Conservation (phyloP, 2,113 vertebrate genomes). For the Regulus satrapa region DNA sequence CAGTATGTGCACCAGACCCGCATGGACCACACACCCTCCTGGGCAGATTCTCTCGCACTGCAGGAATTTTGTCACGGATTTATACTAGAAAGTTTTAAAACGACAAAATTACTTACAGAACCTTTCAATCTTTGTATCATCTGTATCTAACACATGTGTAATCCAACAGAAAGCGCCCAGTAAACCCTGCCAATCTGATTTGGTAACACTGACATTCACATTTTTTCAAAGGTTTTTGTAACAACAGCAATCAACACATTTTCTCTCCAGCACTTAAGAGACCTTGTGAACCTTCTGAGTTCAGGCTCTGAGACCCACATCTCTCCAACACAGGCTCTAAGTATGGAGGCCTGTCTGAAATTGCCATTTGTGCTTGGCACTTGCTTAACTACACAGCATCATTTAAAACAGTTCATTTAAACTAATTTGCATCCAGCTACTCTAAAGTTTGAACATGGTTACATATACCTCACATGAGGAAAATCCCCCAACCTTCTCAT, state of each 20-base stretch:
- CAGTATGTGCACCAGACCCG: accelerated
- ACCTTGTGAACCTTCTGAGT: too few species aligned
- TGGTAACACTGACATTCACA: not conserved
- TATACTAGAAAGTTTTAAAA: not conserved
- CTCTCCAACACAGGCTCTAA: not conserved
- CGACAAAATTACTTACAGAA: not conserved
- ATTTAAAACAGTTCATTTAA: not conserved
- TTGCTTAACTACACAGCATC: not conserved
- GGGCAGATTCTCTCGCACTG: not conserved
- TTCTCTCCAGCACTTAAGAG: not conserved
- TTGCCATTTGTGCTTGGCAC: not conserved
- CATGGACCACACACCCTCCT: not conserved
- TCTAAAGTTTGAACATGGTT: not conserved
- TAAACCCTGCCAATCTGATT: not conserved
- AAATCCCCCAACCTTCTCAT: not conserved
- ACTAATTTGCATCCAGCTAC: not conserved
- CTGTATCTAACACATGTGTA: not conserved
- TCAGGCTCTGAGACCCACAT: not conserved
- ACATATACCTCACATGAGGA: not conserved
- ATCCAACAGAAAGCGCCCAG: not conserved
- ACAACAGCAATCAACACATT: not conserved
- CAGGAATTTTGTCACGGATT: not conserved
- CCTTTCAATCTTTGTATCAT: not conserved
- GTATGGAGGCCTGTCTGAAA: not conserved
- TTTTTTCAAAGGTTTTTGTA: not conserved